Evolutionary conservation across 2,888 invertebrate genomes (phyloP).

Genomic region (Andricus quercusramuli): DNA sequence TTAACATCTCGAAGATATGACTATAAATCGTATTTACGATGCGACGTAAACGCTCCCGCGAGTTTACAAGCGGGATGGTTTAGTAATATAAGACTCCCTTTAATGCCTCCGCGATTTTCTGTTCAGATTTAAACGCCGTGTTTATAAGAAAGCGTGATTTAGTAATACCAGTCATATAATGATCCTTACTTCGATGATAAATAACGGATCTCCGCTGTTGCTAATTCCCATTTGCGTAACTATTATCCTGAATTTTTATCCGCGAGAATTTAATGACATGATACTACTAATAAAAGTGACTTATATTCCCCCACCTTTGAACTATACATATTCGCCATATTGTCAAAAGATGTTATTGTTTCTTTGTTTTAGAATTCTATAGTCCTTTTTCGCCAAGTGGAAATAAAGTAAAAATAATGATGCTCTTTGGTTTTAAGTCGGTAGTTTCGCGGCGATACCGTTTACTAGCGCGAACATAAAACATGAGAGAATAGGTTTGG

Average conservation of each 20-base stretch:
- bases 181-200: conserved; percentile 21
- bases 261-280: background rate
- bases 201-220: conserved; percentile 11
- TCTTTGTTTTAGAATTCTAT: background rate
- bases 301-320: background rate
- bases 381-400: background rate
- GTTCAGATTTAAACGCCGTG: conserved; percentile 32
- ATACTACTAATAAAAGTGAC: background rate
- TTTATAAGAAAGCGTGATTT: conserved; percentile 33
- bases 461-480: conserved; percentile 15
- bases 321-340: background rate
- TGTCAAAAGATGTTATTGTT: background rate
- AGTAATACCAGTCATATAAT: conserved; percentile 36
- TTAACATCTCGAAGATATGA: conserved; percentile 33
- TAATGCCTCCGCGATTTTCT: conserved; percentile 32
- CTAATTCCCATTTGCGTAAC: background rate
- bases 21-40: conserved; percentile 38
- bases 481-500: conserved; percentile 16
- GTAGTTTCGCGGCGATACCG: conserved; percentile 6
- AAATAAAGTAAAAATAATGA: background rate
- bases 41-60: background rate
- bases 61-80: conserved; percentile 25
- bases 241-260: conserved; percentile 9
- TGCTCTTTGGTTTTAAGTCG: background rate
- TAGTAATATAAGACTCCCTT: conserved; percentile 34